Conservation (phyloP, 2,797 vertebrate genomes). For the Schizothorax lantsangensis region DNA sequence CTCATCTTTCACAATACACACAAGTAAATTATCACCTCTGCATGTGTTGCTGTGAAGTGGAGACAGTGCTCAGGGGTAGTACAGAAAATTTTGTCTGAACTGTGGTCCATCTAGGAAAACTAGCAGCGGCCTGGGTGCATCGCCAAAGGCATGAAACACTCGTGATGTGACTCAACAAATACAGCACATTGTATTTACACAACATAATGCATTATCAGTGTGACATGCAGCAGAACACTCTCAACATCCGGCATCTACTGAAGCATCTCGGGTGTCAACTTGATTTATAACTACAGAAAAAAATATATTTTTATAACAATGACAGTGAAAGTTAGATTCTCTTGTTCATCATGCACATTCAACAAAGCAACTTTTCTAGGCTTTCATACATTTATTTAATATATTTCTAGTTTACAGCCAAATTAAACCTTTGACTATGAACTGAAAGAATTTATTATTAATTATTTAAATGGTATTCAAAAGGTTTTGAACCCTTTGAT, state of each 20-base stretch:
- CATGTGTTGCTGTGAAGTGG: slow-evolving; percentile 43
- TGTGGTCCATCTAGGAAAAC: slow-evolving; percentile 14
- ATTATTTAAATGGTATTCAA: no score
- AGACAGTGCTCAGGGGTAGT: slow-evolving; percentile 29
- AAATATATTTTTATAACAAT: neutral
- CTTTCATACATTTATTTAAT: neutral
- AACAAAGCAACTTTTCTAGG: neutral
- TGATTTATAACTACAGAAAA: neutral
- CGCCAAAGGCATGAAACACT: slow-evolving; percentile 19
- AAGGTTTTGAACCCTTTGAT: neutral
- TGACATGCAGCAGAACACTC: neutral
- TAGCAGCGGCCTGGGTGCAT: neutral
- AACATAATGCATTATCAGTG: neutral
- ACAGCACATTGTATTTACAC: neutral
- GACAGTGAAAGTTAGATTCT: neutral
- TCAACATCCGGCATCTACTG: neutral
- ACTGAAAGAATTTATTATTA: neutral
- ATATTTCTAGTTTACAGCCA: neutral
- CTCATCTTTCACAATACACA: slow-evolving; percentile 40
- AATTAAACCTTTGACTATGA: neutral
- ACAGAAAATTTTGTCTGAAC: slow-evolving; percentile 25
- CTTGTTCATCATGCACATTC: neutral
- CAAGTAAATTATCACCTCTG: slow-evolving; percentile 45
- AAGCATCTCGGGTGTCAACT: neutral
- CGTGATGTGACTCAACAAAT: slow-evolving; percentile 27